These are phyloP conservation scores for Drosophila mimetica DNA, from an alignment of 2,888 invertebrate species.

Conservation along the genomic window DNA sequence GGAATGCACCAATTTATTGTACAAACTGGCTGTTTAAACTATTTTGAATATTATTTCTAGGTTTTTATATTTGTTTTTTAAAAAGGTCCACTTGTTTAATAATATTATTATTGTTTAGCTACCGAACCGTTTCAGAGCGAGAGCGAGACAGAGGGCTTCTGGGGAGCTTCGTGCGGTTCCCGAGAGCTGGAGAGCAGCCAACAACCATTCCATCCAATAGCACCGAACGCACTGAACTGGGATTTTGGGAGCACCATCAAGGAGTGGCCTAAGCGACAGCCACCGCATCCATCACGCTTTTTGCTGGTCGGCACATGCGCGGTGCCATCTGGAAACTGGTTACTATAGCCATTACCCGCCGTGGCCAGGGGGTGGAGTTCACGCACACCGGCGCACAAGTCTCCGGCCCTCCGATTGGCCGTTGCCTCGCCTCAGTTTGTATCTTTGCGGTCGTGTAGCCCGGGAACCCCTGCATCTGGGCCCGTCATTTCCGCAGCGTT, in stretches of 20 bases:
- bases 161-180: constrained; percentile 40
- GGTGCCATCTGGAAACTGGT: constrained; percentile 40
- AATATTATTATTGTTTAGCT: constrained; percentile 1
- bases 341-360: constrained; percentile 33
- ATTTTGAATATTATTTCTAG: constrained; percentile 10
- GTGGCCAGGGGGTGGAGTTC: constrained; percentile 75
- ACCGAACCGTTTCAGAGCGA: constrained; percentile 4
- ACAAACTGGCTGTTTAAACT: constrained; percentile 35
- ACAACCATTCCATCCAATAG: constrained; percentile 84
- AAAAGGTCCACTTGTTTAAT: not conserved
- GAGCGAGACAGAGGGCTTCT: constrained; percentile 32
- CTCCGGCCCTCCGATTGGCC: constrained; percentile 81
- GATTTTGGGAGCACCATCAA: constrained; percentile 60
- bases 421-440: constrained; percentile 24
- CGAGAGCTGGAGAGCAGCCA: constrained; percentile 73
- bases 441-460: constrained; percentile 63
- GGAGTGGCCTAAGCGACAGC: constrained; percentile 77
- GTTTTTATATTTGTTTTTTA: constrained; percentile 11
- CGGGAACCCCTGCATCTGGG: constrained; percentile 44
- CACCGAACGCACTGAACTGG: constrained; percentile 83
- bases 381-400: constrained; percentile 56
- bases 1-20: constrained; percentile 7
- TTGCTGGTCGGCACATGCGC: constrained; percentile 75
- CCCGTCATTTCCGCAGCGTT: constrained; percentile 45
- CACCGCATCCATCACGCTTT: constrained; percentile 76